Base-by-base conservation (phyloP, 1,140 invertebrate species). In the Eriosoma lanigerum region DNA sequence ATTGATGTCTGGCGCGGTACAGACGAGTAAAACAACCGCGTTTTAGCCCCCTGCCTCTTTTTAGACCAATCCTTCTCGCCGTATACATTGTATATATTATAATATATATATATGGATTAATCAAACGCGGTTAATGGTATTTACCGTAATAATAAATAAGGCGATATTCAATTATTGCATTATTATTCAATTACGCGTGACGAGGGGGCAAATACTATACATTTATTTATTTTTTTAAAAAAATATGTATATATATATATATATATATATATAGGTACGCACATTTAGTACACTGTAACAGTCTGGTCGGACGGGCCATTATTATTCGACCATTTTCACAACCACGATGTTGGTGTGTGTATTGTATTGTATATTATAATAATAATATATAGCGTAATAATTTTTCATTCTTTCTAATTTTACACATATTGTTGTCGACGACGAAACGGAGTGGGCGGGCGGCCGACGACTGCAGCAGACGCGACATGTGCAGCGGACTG, bases 111-210 rank as follows among this genome's bases (percentile, higher is more conserved):
- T 38, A 38, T 54, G 48, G 48, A 38, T 54, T 54, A 54, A 26
- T 54, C 48, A 26, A 54, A 73, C 26, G 48, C 19, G 26, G 46
- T 73, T 54, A 54, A 29, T 73, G 17, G 17, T 29, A 54, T 73
- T 73, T 73, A 73, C 70, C 50, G 32, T 70, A 70, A 24, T 48
- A 48, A 48, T 32, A 38, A 48, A 48, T 60, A 58, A 24, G 17
- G 9, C 19, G 26, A 17, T 38, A 75, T 75, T 29, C 50, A 75
- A 75, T 75, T 75, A 75, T 75, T 56, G 72, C 19, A 75, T 75
- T 75, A 56, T 75, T 54, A 56, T 75, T 75, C 72, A 54, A 75
- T 75, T 75, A 75, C 50, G 48, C 72, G 19, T 15, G 50, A 29
- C 26, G 70, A 66, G 62, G 62, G 62, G 19, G 9, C 19, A 64